A percentile compares a stretch with the other conserved stretches of the same genome.
Conservation (phyloP, 2,113 vertebrate genomes). For the Narcine bancroftii region DNA sequence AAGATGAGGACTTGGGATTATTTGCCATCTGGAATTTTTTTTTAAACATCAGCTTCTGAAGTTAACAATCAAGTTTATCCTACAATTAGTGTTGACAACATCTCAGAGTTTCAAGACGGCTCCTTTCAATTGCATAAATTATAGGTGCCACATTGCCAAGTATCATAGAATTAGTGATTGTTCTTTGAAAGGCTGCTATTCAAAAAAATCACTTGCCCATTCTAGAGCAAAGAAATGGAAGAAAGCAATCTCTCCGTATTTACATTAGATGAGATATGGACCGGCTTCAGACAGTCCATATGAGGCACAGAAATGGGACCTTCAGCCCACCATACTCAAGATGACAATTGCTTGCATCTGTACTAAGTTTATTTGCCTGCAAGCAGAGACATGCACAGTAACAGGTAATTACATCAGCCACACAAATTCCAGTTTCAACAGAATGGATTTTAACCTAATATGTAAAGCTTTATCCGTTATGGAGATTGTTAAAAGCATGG, state of each 20-base stretch:
- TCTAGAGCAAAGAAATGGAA: not conserved
- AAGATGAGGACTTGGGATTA: not conserved
- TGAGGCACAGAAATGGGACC: too few relatives aligned
- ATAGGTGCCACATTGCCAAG: not conserved
- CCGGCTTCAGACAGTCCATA: not conserved
- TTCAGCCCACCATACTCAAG: too few relatives aligned
- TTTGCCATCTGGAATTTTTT: constrained; percentile 9
- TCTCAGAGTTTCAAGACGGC: not conserved
- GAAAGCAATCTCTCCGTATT: not conserved
- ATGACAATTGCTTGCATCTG: too few relatives aligned
- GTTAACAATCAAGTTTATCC: not conserved
- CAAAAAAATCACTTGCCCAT: too few relatives aligned
- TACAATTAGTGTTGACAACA: not conserved
- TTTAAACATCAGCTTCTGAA: not conserved
- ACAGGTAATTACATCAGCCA: too few relatives aligned
- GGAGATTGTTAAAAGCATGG: not conserved
- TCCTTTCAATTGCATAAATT: not conserved
- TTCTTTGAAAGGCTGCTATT: not conserved
- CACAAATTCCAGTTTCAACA: not conserved
- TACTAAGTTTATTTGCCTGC: too few relatives aligned
- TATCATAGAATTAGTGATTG: not conserved
- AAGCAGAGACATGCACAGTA: not conserved
- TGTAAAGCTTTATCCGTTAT: not conserved
- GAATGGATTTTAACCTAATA: not conserved
- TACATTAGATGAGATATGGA: too few relatives aligned